Conservation (phyloP, 1,140 invertebrate genomes). For the Apocrypta bakeri region DNA sequence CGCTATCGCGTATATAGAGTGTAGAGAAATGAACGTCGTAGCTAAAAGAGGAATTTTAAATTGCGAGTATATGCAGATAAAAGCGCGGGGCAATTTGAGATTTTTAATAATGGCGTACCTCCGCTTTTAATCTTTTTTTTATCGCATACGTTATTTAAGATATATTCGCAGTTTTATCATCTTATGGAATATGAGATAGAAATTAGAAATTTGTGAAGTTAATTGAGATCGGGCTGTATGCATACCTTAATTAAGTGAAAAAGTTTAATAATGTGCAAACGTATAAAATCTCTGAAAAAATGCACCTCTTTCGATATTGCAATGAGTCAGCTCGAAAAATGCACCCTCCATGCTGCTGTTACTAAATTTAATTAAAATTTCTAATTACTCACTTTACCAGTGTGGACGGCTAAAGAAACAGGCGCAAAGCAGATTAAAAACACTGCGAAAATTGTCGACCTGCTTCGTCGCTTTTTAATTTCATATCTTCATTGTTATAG, state of each 20-base stretch:
- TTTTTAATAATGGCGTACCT: neutral
- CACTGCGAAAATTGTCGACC: neutral
- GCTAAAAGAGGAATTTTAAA: conserved; percentile 13
- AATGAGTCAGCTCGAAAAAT: neutral
- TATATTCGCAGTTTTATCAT: neutral
- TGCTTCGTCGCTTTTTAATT: neutral
- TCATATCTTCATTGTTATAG: neutral
- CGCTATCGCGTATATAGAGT: neutral
- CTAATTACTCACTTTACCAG: neutral
- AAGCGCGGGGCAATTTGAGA: neutral
- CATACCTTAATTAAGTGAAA: neutral
- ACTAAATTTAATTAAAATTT: conserved; percentile 28
- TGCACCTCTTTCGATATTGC: neutral
- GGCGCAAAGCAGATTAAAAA: neutral
- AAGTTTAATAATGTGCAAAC: neutral
- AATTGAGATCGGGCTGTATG: neutral
- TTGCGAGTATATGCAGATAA: neutral
- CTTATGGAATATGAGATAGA: neutral
- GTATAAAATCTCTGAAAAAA: neutral
- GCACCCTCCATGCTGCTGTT: neutral
- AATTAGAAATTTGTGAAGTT: neutral
- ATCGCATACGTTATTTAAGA: neutral
- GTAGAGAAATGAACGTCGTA: neutral
- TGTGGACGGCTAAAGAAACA: neutral
- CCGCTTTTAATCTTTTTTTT: neutral